Base-by-base conservation (phyloP, 2,888 invertebrate species). In the Strigamia crassipes region DNA sequence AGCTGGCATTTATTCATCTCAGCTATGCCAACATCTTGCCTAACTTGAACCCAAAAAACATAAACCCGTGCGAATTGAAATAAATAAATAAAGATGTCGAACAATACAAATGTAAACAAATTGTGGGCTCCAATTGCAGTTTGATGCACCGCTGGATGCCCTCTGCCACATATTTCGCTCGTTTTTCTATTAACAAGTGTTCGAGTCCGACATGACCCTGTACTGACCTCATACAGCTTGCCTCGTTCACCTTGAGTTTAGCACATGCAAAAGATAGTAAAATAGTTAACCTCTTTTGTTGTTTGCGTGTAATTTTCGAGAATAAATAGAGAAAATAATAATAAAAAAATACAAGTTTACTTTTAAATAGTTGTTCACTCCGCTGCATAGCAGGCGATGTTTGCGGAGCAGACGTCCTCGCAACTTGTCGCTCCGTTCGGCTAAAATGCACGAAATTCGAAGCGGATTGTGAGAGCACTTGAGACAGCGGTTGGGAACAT, bases 11-110 rank as follows among this genome's bases (percentile, higher is more conserved):
- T n/a, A 77, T 42, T 77, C 41, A 27, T 51, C 23, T 78, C 82
- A 82, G 82, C 82, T 79, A 82, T 82, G 82, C 82, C 82, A 82
- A 82, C 82, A 82, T 82, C 82, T 82, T 82, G 82, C 82, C 82
- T 82, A 61, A 21, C 66, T 34, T 77, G 42, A 81, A 81, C 56
- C 31, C 77, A n/a, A 61, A 61, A 42, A 42, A 42, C 42, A 15
- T 42, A 42, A 42, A 42, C n/a, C 42, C 34, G 6, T 51, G n/a
- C 51, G 13, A n/a, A 13, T 51, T 51, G 10, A n/a, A n/a, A 51
- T 51, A 51, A n/a, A 51, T 51, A 51, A 34, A 34, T 34, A 34
- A 6, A 34, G 4, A 34, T 34, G 34, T 34, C 34, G 6, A 34
- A 34, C 34, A 34, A 34, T 34, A 5, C 6, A 34, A 34, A 34